Base-by-base conservation (phyloP, 2,888 invertebrate genomes). In the Elgonia sp. region DNA sequence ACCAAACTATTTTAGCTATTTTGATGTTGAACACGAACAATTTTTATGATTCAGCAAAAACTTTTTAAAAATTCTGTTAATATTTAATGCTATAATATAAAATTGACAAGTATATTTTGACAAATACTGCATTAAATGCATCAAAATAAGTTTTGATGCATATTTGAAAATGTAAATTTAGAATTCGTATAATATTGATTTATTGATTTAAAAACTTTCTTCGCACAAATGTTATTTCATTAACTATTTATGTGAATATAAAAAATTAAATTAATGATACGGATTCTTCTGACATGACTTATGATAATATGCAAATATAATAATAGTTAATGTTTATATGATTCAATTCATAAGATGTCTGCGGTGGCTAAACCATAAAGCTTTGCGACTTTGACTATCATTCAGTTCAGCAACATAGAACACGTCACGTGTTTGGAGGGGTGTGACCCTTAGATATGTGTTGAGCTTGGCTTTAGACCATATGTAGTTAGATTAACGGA, bases 401-500 rank as follows among this genome's bases (percentile, higher is more conserved):
- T 76, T 82, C 77, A 86, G 82, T 82, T 86, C 50, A 77, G 65
- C 21, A 76, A 77, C 81, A 81, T 65, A 72, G 72, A 57, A 55
- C 72, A 29, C 57, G 72, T 86, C 65, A 85, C 73, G 50, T 82
- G 81, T 72, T 76, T 20, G 40, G 80, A 86, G 76, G 60, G 75
- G 85, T 81, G 85, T 76, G 75, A 86, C 73, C 73, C 75, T 86
- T 81, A 70, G 70, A 70, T 53, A 62, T 70, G 76, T 70, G 79
- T 57, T 70, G 79, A 84, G 79, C 75, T 67, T 69, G 81, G 76
- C 69, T 86, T 62, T 70, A 72, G 55, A 86, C 85, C 85, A 86
- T 86, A 81, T 81, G 85, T 75, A 86, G 85, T 81, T 86, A 72
- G 85, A 86, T 86, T 86, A 86, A 80, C 85, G 76, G 53, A 86